These are phyloP conservation scores for Taenioides sp. DNA, from an alignment of 2,797 vertebrate species.

Conservation along the genomic window DNA sequence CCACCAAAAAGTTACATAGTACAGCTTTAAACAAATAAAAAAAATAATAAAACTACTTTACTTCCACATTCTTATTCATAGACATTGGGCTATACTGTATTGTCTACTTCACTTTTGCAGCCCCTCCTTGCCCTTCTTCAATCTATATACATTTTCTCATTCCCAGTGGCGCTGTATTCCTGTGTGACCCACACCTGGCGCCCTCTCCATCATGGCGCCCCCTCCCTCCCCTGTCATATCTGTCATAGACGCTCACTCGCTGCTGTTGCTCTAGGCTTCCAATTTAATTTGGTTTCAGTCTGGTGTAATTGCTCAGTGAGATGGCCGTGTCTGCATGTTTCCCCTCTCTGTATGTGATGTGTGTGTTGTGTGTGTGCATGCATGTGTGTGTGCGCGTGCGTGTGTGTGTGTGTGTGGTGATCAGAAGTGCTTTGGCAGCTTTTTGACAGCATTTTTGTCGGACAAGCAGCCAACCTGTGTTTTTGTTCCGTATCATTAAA, in stretches of 20 bases:
- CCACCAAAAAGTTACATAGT: not conserved
- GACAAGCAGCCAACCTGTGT: slow-evolving; percentile 16
- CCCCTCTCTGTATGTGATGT: slow-evolving; percentile 40
- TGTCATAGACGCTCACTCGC: slow-evolving; percentile 71
- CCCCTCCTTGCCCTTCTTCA: slow-evolving; percentile 46
- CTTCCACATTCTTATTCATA: slow-evolving; percentile 1
- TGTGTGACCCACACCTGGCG: slow-evolving; percentile 60
- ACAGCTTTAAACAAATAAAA: not conserved
- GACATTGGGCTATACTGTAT: slow-evolving; percentile 9
- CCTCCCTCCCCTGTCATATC: slow-evolving; percentile 62
- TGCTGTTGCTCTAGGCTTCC: slow-evolving; percentile 76
- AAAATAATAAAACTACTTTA: not conserved
- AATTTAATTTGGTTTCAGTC: slow-evolving; percentile 84
- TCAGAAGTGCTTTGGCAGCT: slow-evolving; percentile 55
- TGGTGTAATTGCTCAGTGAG: slow-evolving; percentile 84
- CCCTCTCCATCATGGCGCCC: slow-evolving; percentile 52
- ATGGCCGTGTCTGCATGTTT: slow-evolving; percentile 70
- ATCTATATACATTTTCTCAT: slow-evolving; percentile 30
- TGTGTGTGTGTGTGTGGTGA: slow-evolving; percentile 52
- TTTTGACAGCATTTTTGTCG: slow-evolving; percentile 56
- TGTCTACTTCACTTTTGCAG: slow-evolving; percentile 24
- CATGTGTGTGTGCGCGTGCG: slow-evolving; percentile 38
- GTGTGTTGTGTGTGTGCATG: slow-evolving; percentile 23
- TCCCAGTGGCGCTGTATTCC: slow-evolving; percentile 61
- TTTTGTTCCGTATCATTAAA: slow-evolving; percentile 5